A percentile compares a stretch with the other conserved stretches of the same genome.
These are phyloP conservation scores for Artibeus jamaicensis DNA, from an alignment of 2,797 vertebrate genomes.

Conservation along the genomic window DNA sequence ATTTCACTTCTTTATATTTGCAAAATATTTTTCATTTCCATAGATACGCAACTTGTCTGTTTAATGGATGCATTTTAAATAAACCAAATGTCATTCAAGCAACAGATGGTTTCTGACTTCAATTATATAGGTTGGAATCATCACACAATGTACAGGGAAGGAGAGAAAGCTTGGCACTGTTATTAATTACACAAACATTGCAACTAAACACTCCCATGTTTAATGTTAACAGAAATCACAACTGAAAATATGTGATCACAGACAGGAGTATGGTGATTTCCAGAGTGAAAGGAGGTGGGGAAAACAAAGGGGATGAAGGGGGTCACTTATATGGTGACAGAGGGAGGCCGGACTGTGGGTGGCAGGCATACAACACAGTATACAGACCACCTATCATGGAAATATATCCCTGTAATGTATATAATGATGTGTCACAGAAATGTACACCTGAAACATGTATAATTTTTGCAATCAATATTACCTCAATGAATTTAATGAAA, in stretches of 20 bases:
- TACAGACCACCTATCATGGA: not conserved
- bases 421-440: too few species aligned
- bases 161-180: not conserved
- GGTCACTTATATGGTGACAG: not conserved
- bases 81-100: slow-evolving; percentile 48
- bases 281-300: not conserved
- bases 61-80: slow-evolving; percentile 32
- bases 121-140: slow-evolving; percentile 13
- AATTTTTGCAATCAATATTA: not conserved
- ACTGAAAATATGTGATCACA: not conserved
- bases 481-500: not conserved
- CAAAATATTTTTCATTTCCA: not conserved
- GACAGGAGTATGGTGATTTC: not conserved
- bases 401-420: too few species aligned
- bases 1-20: not conserved
- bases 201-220: slow-evolving; percentile 20
- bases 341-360: not conserved
- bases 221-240: not conserved
- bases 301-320: too few species aligned
- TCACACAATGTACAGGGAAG: not conserved
- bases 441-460: not conserved
- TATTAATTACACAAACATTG: slow-evolving; percentile 16
- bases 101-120: slow-evolving; percentile 42
- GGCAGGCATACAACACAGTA: not conserved
- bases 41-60: slow-evolving; percentile 19